Conservation (phyloP, 2,797 vertebrate species). For the Meriones psammophilus region DNA sequence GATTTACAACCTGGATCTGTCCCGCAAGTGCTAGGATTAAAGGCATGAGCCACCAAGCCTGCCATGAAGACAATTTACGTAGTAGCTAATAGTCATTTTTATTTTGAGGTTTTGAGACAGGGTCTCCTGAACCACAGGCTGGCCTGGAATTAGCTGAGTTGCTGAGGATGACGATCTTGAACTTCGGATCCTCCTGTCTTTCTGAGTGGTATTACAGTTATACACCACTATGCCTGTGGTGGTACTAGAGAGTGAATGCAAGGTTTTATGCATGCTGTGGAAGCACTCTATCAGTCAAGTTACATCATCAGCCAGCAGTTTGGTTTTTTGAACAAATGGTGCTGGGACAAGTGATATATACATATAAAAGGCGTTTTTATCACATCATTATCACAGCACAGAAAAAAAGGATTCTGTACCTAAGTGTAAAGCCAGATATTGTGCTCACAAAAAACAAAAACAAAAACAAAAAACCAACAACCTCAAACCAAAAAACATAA, state of each 20-base stretch:
- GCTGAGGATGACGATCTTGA: neutral
- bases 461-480: too few species aligned
- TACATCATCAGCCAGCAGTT: neutral
- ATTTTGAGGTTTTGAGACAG: neutral
- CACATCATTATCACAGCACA: neutral
- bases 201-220: neutral
- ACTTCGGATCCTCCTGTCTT: neutral
- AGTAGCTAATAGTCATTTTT: neutral
- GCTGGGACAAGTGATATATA: neutral
- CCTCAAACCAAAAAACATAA: neutral
- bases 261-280: too few species aligned
- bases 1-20: neutral
- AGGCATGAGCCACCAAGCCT: neutral
- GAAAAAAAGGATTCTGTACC: neutral
- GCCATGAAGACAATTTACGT: neutral
- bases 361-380: neutral
- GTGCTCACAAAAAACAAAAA: neutral
- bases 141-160: too few species aligned
- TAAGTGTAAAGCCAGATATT: neutral
- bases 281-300: neutral
- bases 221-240: neutral
- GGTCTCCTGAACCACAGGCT: neutral
- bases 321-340: neutral
- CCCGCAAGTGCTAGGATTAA: neutral
- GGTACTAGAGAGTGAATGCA: neutral